These are phyloP conservation scores for Cephus cinctus DNA, from an alignment of 1,140 invertebrate species.

Conservation along the genomic window DNA sequence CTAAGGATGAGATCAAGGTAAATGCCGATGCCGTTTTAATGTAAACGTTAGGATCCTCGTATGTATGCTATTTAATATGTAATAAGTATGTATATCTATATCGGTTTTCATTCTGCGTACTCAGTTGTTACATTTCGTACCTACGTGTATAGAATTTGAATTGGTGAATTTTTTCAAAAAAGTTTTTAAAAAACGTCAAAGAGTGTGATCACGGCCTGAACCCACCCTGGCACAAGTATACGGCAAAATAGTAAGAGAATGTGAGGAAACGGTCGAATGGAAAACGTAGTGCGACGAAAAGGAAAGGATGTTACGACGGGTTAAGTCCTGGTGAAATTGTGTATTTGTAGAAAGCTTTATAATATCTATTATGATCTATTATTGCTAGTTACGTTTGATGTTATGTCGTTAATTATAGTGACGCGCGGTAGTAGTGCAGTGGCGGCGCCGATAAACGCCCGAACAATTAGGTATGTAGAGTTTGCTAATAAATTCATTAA, in stretches of 20 bases:
- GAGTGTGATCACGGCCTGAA: constrained; percentile 43
- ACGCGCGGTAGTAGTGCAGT: constrained; percentile 32
- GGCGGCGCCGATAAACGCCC: constrained; percentile 50
- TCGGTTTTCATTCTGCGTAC: no score
- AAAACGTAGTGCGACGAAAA: constrained; percentile 24
- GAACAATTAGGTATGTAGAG: constrained; percentile 46
- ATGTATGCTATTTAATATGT: no score
- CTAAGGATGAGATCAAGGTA: no score
- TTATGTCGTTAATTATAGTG: constrained; percentile 45
- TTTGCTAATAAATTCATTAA: no score
- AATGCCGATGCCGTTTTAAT: no score
- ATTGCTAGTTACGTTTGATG: constrained; percentile 48
- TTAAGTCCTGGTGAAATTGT: constrained; percentile 19
- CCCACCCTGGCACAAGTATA: constrained; percentile 45
- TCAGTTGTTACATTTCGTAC: no score
- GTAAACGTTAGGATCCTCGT: no score
- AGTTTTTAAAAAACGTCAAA: constrained; percentile 27
- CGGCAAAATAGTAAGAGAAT: constrained; percentile 28
- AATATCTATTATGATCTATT: constrained; percentile 31
- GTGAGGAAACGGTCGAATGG: constrained; percentile 4
- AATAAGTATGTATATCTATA: no score
- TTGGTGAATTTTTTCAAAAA: constrained; percentile 10
- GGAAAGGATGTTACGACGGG: constrained; percentile 10
- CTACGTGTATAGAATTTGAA: constrained; percentile 4
- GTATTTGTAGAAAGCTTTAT: constrained; percentile 53